Base-by-base conservation (phyloP, 2,888 invertebrate genomes). In the Empis livida region DNA sequence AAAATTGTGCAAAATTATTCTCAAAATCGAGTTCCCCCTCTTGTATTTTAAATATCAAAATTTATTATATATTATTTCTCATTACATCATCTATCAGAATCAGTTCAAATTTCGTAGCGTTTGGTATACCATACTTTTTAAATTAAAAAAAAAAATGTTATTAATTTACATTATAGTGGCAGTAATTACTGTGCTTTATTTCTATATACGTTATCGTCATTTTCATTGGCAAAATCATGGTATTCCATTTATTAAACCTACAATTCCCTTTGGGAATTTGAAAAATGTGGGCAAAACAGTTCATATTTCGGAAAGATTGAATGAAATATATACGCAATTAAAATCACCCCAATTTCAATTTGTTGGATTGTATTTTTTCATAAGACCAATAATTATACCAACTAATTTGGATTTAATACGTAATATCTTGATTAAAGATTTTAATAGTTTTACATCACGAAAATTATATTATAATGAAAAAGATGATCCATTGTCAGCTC, bases 391-490 rank as follows among this genome's bases (percentile, higher is more conserved):
- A 1, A 55, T 57, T 0, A 40, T 66, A 1, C 43, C 61, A 2
- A 51, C 61, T 37, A 63, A 64, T 39, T 54, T 69, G 20, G 67
- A 71, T 8, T 49, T 69, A 14, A 58, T 69, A 2, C 65, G 64
- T 47, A 46, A 51, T 15, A 56, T 70, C 13, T 46, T 71, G 38
- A 62, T 68, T 5, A 67, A 65, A 49, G 71, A 71, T 50, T 71
- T 71, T 49, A 45, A 55, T 2, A 55, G 62, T 45, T 71, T 71
- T 51, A 57, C 61, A 1, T 59, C 64, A 51, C 63, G 68, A 15
- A 65, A 66, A 8, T 54, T 63, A 30, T 62, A 59, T 32, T 59
- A 59, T 39, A 64, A 70, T 44, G 65, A 64, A 14, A 54, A 57
- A 27, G 57, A 61, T 42, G 69, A 70, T 54, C 71, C 71, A 3